Evolutionary conservation across 37 sponge, comb jelly and placozoan genomes (phyloP).

Genomic region (Hexactinellida sp.): DNA sequence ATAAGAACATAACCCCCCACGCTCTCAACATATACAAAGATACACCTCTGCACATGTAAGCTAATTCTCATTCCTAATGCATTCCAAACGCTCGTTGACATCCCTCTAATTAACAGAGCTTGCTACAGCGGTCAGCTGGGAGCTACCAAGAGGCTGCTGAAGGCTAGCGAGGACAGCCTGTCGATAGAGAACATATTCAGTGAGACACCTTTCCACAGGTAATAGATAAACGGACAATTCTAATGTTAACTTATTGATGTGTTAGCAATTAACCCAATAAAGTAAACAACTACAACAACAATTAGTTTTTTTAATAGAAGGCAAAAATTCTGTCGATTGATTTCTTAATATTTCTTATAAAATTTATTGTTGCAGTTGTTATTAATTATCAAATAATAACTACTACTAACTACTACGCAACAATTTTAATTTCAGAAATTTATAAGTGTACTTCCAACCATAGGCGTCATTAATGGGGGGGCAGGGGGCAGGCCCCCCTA

Average conservation of each 20-base stretch:
- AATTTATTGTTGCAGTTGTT: too few relatives aligned
- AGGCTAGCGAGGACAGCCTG: neutral
- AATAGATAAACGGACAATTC: neutral
- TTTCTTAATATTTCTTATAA: too few relatives aligned
- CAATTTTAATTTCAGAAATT: too few relatives aligned
- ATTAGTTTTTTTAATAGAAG: too few relatives aligned
- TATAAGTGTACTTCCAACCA: too few relatives aligned
- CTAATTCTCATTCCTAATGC: neutral
- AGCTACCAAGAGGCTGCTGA: neutral
- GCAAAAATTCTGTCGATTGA: too few relatives aligned
- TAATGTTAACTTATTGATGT: neutral
- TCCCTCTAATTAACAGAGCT: neutral
- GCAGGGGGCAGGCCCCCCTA: too few relatives aligned
- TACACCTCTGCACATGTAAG: constrained; percentile 7
- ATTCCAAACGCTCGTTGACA: neutral
- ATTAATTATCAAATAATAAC: too few relatives aligned
- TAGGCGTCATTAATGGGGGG: too few relatives aligned
- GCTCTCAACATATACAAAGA: neutral
- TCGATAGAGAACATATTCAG: neutral
- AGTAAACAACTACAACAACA: too few relatives aligned
- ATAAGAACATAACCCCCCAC: neutral
- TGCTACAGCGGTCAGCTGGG: neutral
- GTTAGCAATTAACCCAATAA: neutral
- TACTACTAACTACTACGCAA: too few relatives aligned
- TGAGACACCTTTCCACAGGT: constrained; percentile 1